Evolutionary conservation across 2,113 vertebrate species (phyloP).

Genomic region (Equus quagga): DNA sequence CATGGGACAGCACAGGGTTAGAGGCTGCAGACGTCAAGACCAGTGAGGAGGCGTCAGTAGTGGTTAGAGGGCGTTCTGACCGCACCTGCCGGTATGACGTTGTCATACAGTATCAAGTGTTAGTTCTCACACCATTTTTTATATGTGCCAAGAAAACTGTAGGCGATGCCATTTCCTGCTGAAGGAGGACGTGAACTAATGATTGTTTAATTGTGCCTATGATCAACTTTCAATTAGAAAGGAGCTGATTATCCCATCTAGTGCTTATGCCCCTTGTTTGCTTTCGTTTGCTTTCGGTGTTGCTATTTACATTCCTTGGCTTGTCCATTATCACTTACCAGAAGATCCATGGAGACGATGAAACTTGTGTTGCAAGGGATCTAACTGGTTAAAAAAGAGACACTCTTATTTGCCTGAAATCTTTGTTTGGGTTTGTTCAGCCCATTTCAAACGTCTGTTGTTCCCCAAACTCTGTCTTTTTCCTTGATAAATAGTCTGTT

Average conservation of each 20-base stretch:
- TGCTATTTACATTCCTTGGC: background rate
- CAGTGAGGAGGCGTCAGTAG: background rate
- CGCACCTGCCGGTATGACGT: too few relatives aligned
- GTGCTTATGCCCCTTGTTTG: background rate
- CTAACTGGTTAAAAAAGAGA: background rate
- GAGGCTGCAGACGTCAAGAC: background rate
- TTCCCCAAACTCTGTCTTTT: background rate
- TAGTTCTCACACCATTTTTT: background rate
- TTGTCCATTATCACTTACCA: background rate
- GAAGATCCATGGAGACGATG: background rate
- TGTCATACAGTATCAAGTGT: background rate
- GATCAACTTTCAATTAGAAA: background rate
- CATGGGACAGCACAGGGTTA: background rate
- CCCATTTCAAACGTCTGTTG: background rate
- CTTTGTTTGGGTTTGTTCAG: background rate
- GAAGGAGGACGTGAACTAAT: background rate
- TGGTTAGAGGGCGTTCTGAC: background rate
- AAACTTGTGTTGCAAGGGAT: background rate
- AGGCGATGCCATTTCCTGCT: background rate
- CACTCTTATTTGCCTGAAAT: background rate
- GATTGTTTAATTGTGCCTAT: background rate
- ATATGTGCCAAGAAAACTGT: background rate
- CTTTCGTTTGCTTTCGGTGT: background rate
- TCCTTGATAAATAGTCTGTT: background rate
- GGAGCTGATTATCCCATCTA: background rate